These are phyloP conservation scores for Aelia acuminata DNA, from an alignment of 2,888 invertebrate genomes.

Conservation along the genomic window DNA sequence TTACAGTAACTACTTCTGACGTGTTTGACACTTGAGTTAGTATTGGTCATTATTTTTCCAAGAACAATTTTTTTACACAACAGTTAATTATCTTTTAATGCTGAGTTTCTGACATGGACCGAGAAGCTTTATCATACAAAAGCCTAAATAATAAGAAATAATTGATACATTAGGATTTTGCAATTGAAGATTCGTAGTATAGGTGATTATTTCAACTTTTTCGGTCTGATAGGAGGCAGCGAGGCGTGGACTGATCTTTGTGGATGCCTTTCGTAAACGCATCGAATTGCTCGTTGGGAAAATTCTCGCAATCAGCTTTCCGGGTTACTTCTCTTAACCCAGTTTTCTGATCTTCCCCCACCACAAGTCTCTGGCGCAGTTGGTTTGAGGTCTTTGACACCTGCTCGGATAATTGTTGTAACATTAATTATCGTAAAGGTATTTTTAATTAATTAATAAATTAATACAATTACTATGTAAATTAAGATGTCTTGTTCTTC, in stretches of 20 bases:
- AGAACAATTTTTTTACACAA: too few relatives aligned
- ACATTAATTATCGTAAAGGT: background rate
- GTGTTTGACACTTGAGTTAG: too few relatives aligned
- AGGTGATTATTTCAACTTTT: slow-evolving; percentile 3
- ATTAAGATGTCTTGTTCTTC: too few relatives aligned
- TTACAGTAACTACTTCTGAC: too few relatives aligned
- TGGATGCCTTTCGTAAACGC: background rate
- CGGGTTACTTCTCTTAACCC: slow-evolving; percentile 32
- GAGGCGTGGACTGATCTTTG: background rate
- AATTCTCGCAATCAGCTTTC: background rate
- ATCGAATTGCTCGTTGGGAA: slow-evolving; percentile 28
- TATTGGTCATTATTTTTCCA: too few relatives aligned
- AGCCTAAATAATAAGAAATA: background rate
- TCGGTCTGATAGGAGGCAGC: background rate
- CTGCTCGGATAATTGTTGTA: background rate
- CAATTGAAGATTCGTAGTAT: background rate
- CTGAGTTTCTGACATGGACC: background rate
- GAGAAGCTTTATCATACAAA: background rate
- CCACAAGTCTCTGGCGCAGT: background rate
- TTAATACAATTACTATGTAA: too few relatives aligned
- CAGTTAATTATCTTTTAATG: too few relatives aligned
- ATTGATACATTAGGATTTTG: background rate
- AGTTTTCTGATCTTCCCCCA: background rate
- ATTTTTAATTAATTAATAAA: too few relatives aligned
- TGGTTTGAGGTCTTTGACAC: background rate